These are phyloP conservation scores for Gorilla gorilla DNA, from an alignment of 2,113 vertebrate species.

Conservation along the genomic window DNA sequence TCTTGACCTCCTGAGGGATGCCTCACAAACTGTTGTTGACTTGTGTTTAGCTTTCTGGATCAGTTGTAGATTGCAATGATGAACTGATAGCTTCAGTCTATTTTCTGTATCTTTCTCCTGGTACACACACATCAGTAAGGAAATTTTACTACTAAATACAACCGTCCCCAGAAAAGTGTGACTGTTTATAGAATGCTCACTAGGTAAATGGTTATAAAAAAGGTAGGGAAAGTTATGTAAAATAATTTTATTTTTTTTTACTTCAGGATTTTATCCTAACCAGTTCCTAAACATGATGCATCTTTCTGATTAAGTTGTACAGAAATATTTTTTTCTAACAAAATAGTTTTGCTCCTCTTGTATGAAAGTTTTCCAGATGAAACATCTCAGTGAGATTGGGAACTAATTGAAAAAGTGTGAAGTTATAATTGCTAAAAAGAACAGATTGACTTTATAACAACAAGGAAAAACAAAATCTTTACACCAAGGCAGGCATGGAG, in stretches of 20 bases:
- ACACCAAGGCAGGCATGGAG: neutral
- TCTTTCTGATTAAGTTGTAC: neutral
- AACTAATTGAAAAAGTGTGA: neutral
- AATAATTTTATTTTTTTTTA: neutral
- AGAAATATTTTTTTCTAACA: neutral
- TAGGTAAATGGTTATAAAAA: neutral
- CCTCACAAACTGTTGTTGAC: neutral
- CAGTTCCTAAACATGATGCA: neutral
- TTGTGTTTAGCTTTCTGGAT: neutral
- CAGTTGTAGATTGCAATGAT: neutral
- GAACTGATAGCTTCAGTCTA: neutral
- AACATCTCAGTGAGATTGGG: neutral
- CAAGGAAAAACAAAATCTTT: neutral
- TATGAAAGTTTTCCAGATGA: neutral
- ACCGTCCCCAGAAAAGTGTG: neutral
- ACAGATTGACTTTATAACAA: neutral
- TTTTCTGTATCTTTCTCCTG: neutral
- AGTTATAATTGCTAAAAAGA: neutral
- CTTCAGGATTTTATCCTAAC: neutral
- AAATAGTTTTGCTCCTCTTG: neutral
- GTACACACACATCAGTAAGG: neutral
- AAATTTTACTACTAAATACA: neutral
- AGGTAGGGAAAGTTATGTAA: neutral
- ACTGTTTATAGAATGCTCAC: neutral
- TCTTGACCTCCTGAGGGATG: neutral